Evolutionary conservation across 2,888 invertebrate genomes (phyloP).

Genomic region (Troides helena): DNA sequence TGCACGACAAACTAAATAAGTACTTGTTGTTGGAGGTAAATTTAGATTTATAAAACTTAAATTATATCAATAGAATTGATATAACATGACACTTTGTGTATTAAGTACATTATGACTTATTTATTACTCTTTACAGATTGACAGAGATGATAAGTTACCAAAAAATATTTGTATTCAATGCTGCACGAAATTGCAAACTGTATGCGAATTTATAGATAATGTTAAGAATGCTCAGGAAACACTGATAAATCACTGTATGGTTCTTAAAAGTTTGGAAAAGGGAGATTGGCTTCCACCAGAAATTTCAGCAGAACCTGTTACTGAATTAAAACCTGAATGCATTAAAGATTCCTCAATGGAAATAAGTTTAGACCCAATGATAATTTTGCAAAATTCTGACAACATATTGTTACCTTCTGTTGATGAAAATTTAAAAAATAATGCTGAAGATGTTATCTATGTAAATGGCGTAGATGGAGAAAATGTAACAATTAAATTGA

Average conservation of each 20-base stretch:
- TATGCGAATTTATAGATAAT: conserved; percentile 84
- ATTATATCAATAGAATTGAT: conserved; percentile 1
- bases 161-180: conserved; percentile 85
- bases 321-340: conserved; percentile 37
- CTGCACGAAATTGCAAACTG: conserved; percentile 82
- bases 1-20: conserved; percentile 84
- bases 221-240: conserved; percentile 83
- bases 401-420: conserved; percentile 45
- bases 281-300: conserved; percentile 32
- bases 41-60: conserved; percentile 5
- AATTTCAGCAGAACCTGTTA: conserved; percentile 39
- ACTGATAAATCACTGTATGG: conserved; percentile 68
- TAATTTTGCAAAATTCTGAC: conserved; percentile 82
- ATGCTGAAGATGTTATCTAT: conserved; percentile 47
- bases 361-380: conserved; percentile 85
- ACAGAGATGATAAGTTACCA: conserved; percentile 83
- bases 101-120: neutral
- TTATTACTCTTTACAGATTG: conserved; percentile 71
- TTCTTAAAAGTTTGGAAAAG: conserved; percentile 39
- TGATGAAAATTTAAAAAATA: conserved; percentile 36
- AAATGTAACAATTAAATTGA: conserved; percentile 64
- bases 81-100: neutral
- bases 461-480: conserved; percentile 52
- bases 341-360: conserved; percentile 80
- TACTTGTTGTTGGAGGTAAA: conserved; percentile 84